phyloP scores from a whole-genome alignment of 1,140 invertebrate genomes.

The Oncopodura yosiiana region DNA sequence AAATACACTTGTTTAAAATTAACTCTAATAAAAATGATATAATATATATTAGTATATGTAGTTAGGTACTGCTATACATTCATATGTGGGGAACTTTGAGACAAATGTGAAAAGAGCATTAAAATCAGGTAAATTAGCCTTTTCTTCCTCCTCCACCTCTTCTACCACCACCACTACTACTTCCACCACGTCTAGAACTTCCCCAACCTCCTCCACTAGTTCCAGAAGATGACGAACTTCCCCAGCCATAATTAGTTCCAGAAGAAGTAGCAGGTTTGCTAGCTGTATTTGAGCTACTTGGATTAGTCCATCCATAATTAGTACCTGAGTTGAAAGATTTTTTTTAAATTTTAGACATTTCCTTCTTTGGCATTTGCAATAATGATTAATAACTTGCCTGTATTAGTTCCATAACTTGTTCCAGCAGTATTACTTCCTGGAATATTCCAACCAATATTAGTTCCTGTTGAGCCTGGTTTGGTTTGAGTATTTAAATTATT shows the following conservation, averaged over 20 bases:
- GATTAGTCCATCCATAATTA: background rate
- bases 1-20: too few relatives aligned
- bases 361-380: too few relatives aligned
- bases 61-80: background rate
- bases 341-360: background rate
- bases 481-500: constrained; percentile 5
- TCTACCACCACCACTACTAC: constrained; percentile 18
- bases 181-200: constrained; percentile 1
- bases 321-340: background rate
- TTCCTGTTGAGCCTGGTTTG: background rate
- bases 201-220: background rate
- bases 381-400: background rate
- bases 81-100: background rate
- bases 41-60: too few relatives aligned
- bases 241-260: background rate
- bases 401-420: background rate
- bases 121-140: constrained; percentile 12
- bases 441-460: constrained; percentile 30
- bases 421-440: background rate
- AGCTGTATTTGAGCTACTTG: background rate
- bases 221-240: background rate
- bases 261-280: background rate
- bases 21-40: too few relatives aligned
- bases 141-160: constrained; percentile 23
- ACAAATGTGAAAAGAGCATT: background rate